Evolutionary conservation across 2,797 vertebrate genomes (phyloP).

Genomic region (Botia kubotai): DNA sequence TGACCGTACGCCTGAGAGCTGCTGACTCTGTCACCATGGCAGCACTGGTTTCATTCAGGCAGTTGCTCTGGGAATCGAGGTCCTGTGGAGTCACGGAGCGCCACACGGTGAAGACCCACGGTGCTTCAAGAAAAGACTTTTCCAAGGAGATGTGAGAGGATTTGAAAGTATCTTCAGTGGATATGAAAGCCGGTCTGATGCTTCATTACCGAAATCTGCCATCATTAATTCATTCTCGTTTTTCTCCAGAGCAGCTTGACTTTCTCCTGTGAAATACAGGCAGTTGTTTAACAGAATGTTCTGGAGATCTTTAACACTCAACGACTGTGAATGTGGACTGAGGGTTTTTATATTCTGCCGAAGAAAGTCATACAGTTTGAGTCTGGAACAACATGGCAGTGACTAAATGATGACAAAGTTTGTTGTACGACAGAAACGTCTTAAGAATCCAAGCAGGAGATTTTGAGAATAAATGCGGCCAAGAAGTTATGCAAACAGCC

Average conservation of each 20-base stretch:
- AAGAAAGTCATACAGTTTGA: background rate
- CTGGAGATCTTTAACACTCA: background rate
- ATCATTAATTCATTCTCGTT: background rate
- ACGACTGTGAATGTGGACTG: background rate
- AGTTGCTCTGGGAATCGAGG: slow-evolving; percentile 72
- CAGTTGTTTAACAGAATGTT: background rate
- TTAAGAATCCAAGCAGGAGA: background rate
- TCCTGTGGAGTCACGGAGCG: slow-evolving; percentile 77
- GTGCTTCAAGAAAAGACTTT: slow-evolving; percentile 71
- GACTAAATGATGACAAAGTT: too few species aligned
- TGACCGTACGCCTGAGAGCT: slow-evolving; percentile 67
- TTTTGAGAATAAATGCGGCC: background rate
- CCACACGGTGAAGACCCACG: slow-evolving; percentile 67
- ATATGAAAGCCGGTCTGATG: background rate
- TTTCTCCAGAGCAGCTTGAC: background rate
- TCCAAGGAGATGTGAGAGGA: slow-evolving; percentile 56
- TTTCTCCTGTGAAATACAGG: background rate
- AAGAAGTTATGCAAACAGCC: background rate
- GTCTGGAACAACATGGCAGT: background rate
- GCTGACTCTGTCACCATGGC: slow-evolving; percentile 76
- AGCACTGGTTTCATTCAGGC: slow-evolving; percentile 78
- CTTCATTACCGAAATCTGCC: background rate
- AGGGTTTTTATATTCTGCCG: background rate
- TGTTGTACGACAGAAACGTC: too few species aligned
- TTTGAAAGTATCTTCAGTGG: slow-evolving; percentile 10